A percentile compares a stretch with the other conserved stretches of the same genome.
Evolutionary conservation across 1,140 invertebrate genomes (phyloP).

Genomic region (Drosophila tristis): DNA sequence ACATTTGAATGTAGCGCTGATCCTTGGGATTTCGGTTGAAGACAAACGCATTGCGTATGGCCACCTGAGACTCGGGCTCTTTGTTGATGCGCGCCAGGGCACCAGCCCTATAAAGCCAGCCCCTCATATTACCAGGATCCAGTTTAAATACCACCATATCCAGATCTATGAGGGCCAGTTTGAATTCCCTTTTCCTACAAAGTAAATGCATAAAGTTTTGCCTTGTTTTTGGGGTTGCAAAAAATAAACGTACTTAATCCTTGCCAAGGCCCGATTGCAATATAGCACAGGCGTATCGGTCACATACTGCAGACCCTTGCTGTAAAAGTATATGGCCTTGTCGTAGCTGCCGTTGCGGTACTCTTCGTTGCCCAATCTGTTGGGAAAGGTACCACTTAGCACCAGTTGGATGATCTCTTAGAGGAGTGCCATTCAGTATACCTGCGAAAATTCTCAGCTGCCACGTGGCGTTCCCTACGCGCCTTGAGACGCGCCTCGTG

Average conservation of each 20-base stretch:
- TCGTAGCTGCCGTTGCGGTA: conserved; percentile 46
- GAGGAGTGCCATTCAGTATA: not conserved
- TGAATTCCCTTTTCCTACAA: conserved; percentile 25
- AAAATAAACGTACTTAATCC: conserved; percentile 42
- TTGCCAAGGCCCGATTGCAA: conserved; percentile 51
- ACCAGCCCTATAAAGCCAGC: conserved; percentile 54
- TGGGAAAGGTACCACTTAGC: not conserved
- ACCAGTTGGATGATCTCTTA: not conserved
- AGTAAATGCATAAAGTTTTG: not conserved
- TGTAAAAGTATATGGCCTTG: conserved; percentile 39
- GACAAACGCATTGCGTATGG: conserved; percentile 26
- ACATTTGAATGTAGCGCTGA: conserved; percentile 30
- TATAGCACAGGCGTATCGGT: conserved; percentile 54
- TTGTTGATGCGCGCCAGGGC: conserved; percentile 48
- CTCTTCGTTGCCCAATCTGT: conserved; percentile 54
- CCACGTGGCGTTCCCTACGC: conserved; percentile 25
- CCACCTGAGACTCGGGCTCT: conserved; percentile 29
- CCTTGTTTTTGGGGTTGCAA: no score
- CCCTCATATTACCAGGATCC: conserved; percentile 20
- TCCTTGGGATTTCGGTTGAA: conserved; percentile 31
- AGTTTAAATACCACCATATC: conserved; percentile 38
- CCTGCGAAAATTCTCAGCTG: conserved; percentile 57
- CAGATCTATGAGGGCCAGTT: conserved; percentile 41
- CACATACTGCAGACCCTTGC: conserved; percentile 43
- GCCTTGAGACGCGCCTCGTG: conserved; percentile 4